Conservation (phyloP, 30 jellyfish, hydroid and myxozoan genomes). For the Cassiopea andromeda region DNA sequence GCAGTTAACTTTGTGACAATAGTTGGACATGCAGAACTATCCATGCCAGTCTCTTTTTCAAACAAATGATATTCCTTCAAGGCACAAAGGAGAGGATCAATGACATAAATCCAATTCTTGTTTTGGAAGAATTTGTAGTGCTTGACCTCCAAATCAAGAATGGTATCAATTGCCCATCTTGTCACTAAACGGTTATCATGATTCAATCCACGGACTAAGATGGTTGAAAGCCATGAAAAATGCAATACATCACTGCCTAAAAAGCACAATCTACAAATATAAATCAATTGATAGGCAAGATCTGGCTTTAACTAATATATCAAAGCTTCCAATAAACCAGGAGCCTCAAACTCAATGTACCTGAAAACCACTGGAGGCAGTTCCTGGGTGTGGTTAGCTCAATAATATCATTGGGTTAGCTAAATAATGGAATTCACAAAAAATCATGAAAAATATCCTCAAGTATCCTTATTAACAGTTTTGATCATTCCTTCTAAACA, state of each 20-base stretch:
- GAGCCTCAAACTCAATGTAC: too few relatives aligned
- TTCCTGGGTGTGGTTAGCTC: too few relatives aligned
- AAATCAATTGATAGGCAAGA: too few relatives aligned
- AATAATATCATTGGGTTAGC: too few relatives aligned
- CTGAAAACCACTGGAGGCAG: too few relatives aligned
- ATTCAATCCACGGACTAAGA: constrained; percentile 71
- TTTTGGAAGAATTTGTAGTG: constrained; percentile 18
- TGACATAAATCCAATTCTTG: constrained; percentile 36
- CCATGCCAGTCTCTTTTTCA: constrained; percentile 39
- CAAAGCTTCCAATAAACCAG: too few relatives aligned
- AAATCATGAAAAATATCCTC: too few relatives aligned
- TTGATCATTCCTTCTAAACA: too few relatives aligned
- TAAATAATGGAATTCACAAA: too few relatives aligned
- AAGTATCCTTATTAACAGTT: too few relatives aligned
- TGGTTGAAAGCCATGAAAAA: constrained; percentile 78
- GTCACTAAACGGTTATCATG: constrained; percentile 81
- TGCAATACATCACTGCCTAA: constrained; percentile 59
- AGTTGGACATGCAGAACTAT: constrained; percentile 6
- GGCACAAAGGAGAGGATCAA: constrained; percentile 53
- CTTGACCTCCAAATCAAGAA: constrained; percentile 48
- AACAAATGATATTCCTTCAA: constrained; percentile 41
- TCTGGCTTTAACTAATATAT: too few relatives aligned
- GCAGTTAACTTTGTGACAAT: constrained; percentile 27
- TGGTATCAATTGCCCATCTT: constrained; percentile 81
- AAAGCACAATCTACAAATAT: background rate